Base-by-base conservation (phyloP, 2,888 invertebrate genomes). In the Yponomeuta plumbellus region DNA sequence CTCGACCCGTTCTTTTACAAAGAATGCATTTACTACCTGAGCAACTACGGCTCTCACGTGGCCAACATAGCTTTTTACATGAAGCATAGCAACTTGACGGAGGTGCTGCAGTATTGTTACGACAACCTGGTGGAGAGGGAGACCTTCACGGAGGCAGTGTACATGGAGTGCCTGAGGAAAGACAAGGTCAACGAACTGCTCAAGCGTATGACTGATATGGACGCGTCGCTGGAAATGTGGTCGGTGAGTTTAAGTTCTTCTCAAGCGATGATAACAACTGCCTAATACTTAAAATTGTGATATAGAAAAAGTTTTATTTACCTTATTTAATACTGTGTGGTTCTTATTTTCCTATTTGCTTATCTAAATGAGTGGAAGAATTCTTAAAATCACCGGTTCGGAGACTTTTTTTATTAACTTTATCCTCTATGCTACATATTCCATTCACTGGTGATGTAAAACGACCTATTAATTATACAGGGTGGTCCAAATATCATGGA, bases 11-110 rank as follows among this genome's bases (percentile, higher is more conserved):
- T 93, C 71, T 93, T 93, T 71, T 95, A 95, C 74, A 93, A 94
- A 69, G 97, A 98, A 84, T 96, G 96, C 74, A 82, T 96, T 1
- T 96, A 95, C 80, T 98, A 98, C 81, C 87, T 98, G 3, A 92
- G 93, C 3, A 94, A 93, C 68, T 98, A 97, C 76, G 97, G 97
- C 0, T 95, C 94, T 3, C 94, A 95, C 75, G 87, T 93, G 0
- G 94, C 95, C 11, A 93, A 96, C 66, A 92, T 97, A 66, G 93
- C 94, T 68, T 97, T 97, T 79, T 94, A 95, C 71, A 92, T 96
- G 72, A 94, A 94, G 68, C 94, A 96, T 72, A 93, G 94, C 17
- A 94, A 94, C 71, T 86, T 95, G 71, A 83, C 88, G 8, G 94
- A 94, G 66, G 95, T 96, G 11, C 86, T 97, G 11, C 88, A 92